Conservation (phyloP, 2,113 vertebrate species). For the Thamnaconus septentrionalis region DNA sequence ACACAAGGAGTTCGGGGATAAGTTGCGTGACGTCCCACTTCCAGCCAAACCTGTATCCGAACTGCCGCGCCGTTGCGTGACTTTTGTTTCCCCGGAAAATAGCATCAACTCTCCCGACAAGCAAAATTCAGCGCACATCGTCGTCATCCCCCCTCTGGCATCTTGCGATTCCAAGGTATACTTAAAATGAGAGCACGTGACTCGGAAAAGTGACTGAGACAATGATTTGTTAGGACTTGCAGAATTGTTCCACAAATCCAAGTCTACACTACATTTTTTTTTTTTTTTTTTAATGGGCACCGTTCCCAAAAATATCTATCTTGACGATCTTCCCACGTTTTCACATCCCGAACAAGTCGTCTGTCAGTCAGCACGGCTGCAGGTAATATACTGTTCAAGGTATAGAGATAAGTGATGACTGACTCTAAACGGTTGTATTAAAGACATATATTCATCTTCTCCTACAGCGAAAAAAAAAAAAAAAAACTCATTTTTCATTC, state of each 20-base stretch:
- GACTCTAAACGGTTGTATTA: too few species aligned
- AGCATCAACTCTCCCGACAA: not conserved
- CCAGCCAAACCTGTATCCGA: conserved; percentile 10
- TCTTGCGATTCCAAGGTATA: conserved; percentile 12
- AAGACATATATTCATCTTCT: too few species aligned
- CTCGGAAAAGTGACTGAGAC: conserved; percentile 16
- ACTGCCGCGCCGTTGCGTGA: conserved; percentile 8
- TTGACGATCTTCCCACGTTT: too few species aligned
- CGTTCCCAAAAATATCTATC: too few species aligned
- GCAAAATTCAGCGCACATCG: conserved; percentile 1
- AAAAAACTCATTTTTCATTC: too few species aligned
- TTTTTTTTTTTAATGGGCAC: too few species aligned
- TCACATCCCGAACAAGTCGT: too few species aligned
- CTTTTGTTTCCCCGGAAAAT: not conserved
- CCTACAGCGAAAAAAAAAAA: too few species aligned
- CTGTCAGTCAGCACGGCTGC: too few species aligned
- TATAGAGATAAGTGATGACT: too few species aligned
- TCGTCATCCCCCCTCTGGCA: conserved; percentile 1
- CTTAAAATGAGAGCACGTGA: conserved; percentile 23
- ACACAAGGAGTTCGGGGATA: too few species aligned
- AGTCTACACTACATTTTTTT: not conserved
- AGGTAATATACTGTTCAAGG: too few species aligned
- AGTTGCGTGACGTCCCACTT: not conserved
- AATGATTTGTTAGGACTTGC: conserved; percentile 24
- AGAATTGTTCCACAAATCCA: conserved; percentile 26